These are phyloP conservation scores for Eristalis intricaria DNA, from an alignment of 2,888 invertebrate species.

Conservation along the genomic window DNA sequence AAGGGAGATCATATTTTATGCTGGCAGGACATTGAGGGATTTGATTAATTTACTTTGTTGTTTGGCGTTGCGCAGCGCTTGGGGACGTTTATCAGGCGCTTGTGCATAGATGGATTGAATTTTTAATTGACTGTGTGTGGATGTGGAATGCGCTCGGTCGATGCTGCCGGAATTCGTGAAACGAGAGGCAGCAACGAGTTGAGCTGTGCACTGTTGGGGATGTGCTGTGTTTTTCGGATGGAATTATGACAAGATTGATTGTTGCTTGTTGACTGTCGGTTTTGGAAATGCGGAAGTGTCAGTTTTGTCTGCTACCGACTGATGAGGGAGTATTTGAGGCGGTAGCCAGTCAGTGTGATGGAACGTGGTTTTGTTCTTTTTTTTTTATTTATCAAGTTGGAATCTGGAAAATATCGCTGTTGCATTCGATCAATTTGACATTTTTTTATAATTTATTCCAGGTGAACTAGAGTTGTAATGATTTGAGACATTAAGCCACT, in stretches of 20 bases:
- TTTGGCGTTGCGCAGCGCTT: constrained; percentile 28
- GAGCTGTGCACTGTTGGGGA: neutral
- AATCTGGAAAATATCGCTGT: neutral
- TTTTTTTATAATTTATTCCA: neutral
- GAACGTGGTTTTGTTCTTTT: neutral
- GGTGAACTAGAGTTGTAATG: neutral
- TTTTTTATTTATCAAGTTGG: neutral
- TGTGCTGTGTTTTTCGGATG: neutral
- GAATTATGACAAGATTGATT: constrained; percentile 4
- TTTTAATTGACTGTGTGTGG: constrained; percentile 44
- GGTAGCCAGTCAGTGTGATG: neutral
- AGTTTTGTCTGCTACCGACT: neutral
- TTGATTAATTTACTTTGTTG: constrained; percentile 64
- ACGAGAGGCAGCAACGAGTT: neutral
- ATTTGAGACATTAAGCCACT: too few relatives aligned
- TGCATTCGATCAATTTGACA: neutral
- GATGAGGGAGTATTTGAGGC: neutral
- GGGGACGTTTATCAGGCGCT: constrained; percentile 32
- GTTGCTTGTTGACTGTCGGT: neutral
- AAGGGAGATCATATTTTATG: constrained; percentile 68
- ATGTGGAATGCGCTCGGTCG: neutral
- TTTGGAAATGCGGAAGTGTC: neutral
- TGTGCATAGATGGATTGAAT: constrained; percentile 47
- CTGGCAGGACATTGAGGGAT: constrained; percentile 55
- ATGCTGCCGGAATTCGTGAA: neutral